These are phyloP conservation scores for pig (Sus scrofa) DNA, from an alignment of 2,113 vertebrate species.

Conservation along the genomic window T2T-Sscrofa CM000830.6:126587001-126587500, in stretches of 20 bases:
- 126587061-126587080: background rate
- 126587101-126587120: background rate
- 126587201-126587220: background rate
- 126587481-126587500: background rate
- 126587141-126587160: background rate
- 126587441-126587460: background rate
- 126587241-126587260: background rate
- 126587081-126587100: constrained; percentile 17
- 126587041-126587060: constrained; percentile 13
- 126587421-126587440: background rate
- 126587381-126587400: constrained; percentile 12
- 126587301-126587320: background rate
- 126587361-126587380: background rate
- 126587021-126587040: background rate
- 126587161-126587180: background rate
- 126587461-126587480: background rate
- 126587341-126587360: constrained; percentile 35
- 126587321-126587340: background rate
- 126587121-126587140: background rate
- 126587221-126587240: constrained; percentile 7
- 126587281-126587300: constrained; percentile 12
- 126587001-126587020: constrained; percentile 1
- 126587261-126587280: background rate
- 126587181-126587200: background rate
- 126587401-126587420: background rate